These are phyloP conservation scores for Tetranychus cinnabarinus DNA, from an alignment of 1,140 invertebrate species.

Conservation along the genomic window DNA sequence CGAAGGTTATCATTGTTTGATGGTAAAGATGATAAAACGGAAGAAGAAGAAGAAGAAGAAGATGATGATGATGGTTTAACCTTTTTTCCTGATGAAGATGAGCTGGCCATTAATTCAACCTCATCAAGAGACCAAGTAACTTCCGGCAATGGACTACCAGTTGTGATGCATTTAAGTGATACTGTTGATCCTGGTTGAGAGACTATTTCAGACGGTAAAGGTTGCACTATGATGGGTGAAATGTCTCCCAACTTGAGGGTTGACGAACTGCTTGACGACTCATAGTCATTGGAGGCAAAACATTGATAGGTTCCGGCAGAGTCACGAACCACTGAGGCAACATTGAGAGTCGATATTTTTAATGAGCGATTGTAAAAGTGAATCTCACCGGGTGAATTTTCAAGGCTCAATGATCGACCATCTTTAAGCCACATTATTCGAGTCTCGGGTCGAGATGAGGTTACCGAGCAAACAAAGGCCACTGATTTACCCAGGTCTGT, in stretches of 20 bases:
- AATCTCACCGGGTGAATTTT: background rate
- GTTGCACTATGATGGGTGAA: slow-evolving; percentile 50
- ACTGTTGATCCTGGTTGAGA: slow-evolving; percentile 52
- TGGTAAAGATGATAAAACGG: too few relatives aligned
- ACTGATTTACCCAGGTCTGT: slow-evolving; percentile 56
- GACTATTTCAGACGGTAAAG: slow-evolving; percentile 51
- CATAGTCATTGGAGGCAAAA: slow-evolving; percentile 18
- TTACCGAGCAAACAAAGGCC: slow-evolving; percentile 57
- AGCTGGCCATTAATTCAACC: slow-evolving; percentile 3
- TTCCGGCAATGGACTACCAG: slow-evolving; percentile 80
- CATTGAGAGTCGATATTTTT: slow-evolving; percentile 13
- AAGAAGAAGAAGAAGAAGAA: too few relatives aligned
- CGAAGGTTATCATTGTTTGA: slow-evolving; percentile 3
- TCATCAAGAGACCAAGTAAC: slow-evolving; percentile 83
- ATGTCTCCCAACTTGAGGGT: slow-evolving; percentile 36
- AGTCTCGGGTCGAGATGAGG: slow-evolving; percentile 46
- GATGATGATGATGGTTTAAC: too few relatives aligned
- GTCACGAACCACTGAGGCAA: slow-evolving; percentile 17
- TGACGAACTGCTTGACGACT: slow-evolving; percentile 19
- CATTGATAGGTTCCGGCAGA: slow-evolving; percentile 63
- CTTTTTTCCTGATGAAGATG: slow-evolving; percentile 7
- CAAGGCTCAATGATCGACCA: slow-evolving; percentile 20
- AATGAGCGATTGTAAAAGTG: background rate
- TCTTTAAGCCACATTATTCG: slow-evolving; percentile 40
- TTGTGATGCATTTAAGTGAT: slow-evolving; percentile 45